Conservation (phyloP, 2,797 vertebrate genomes). For the Pelobates cultripes region DNA sequence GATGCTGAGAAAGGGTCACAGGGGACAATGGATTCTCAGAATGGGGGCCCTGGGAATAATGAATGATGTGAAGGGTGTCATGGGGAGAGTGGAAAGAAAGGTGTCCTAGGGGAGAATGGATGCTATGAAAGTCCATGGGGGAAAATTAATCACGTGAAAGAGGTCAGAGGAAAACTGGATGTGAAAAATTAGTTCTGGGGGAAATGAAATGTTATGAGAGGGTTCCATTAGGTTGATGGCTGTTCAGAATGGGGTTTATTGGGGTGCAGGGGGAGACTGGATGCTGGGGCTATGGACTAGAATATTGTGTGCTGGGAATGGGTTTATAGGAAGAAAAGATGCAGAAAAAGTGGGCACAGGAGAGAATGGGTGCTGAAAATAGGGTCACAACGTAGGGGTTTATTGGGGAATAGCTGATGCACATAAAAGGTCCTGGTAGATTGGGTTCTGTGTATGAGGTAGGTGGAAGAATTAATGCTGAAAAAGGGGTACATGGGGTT, state of each 20-base stretch:
- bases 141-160: background rate
- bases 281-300: too few species aligned
- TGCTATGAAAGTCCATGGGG: background rate
- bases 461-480: too few species aligned
- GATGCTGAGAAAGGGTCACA: background rate
- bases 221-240: too few species aligned
- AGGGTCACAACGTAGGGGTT: too few species aligned
- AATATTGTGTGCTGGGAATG: background rate
- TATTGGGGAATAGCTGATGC: background rate
- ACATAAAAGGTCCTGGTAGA: too few species aligned
- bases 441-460: too few species aligned
- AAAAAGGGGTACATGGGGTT: background rate
- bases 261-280: background rate
- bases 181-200: too few species aligned
- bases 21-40: background rate
- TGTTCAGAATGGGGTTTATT: too few species aligned
- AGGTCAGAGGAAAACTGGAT: too few species aligned
- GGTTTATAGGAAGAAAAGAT: background rate
- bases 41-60: background rate
- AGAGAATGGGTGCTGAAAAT: background rate
- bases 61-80: background rate
- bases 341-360: background rate
- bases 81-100: background rate
- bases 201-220: too few species aligned
- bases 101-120: background rate